Evolutionary conservation across 92 coral and sea anemone species (phyloP).

Genomic region (Heteractis magnifica): DNA sequence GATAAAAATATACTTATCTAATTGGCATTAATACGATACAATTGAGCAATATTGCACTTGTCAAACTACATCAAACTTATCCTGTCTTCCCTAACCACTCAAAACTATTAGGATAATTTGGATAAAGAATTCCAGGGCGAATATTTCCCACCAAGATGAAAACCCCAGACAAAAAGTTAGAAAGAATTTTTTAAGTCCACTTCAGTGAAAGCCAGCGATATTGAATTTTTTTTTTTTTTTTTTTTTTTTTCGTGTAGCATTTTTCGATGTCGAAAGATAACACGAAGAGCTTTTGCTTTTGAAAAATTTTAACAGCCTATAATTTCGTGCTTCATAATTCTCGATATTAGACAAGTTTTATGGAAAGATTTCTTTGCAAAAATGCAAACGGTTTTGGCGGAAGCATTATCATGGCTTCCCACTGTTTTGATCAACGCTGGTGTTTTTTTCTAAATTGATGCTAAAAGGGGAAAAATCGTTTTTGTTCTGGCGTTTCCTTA

Average conservation of each 20-base stretch:
- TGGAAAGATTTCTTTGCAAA: background rate
- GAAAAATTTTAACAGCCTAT: background rate
- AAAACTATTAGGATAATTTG: background rate
- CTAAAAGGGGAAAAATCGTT: background rate
- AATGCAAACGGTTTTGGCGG: background rate
- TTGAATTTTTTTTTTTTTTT: background rate
- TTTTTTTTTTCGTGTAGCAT: background rate
- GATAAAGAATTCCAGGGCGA: background rate
- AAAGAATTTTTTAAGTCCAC: background rate
- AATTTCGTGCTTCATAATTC: background rate
- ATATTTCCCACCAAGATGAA: background rate
- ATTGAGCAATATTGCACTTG: background rate
- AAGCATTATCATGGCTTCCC: background rate
- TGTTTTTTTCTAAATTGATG: background rate
- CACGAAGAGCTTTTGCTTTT: background rate
- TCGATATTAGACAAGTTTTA: background rate
- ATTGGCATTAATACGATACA: constrained; percentile 4
- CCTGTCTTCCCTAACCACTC: background rate
- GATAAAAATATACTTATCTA: constrained; percentile 1
- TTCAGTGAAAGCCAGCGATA: background rate
- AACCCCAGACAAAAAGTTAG: background rate
- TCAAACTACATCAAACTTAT: background rate
- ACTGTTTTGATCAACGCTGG: background rate
- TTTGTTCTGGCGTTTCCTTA: background rate
- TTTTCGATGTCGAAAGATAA: background rate